Evolutionary conservation across 2,888 invertebrate genomes (phyloP).

Genomic region (Silvanus unidentatus): DNA sequence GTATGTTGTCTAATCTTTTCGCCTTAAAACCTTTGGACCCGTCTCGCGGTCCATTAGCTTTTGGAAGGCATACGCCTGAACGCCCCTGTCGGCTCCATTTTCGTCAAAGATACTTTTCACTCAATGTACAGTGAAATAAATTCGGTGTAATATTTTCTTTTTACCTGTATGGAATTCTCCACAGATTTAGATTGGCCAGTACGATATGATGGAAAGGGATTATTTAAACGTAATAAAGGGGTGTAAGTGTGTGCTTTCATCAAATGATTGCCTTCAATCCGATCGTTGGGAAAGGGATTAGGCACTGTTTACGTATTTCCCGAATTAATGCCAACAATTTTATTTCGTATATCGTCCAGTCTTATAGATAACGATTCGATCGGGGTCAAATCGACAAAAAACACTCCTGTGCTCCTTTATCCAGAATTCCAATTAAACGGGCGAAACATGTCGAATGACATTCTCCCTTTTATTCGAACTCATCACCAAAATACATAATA

Average conservation of each 20-base stretch:
- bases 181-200: constrained; percentile 20
- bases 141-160: constrained; percentile 9
- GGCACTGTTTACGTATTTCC: too few species aligned
- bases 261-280: background rate
- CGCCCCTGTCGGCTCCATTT: constrained; percentile 41
- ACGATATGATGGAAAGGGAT: constrained; percentile 23
- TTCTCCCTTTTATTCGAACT: too few species aligned
- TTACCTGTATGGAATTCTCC: constrained; percentile 19
- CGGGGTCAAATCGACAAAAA: too few species aligned
- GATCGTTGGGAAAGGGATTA: too few species aligned
- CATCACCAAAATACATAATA: constrained; percentile 1
- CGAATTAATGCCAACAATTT: too few species aligned
- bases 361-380: too few species aligned
- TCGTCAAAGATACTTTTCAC: constrained; percentile 31
- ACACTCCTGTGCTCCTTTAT: too few species aligned
- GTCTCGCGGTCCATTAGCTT: constrained; percentile 41
- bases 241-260: constrained; percentile 21
- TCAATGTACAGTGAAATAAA: constrained; percentile 1
- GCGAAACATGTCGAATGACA: too few species aligned
- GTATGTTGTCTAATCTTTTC: constrained; percentile 28
- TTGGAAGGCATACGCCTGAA: constrained; percentile 40
- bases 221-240: constrained; percentile 21
- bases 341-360: too few species aligned
- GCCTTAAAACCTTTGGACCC: constrained; percentile 19
- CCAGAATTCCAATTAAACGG: too few species aligned